Evolutionary conservation across 2,888 invertebrate species (phyloP).

Genomic region (Odontocerum albicorne): DNA sequence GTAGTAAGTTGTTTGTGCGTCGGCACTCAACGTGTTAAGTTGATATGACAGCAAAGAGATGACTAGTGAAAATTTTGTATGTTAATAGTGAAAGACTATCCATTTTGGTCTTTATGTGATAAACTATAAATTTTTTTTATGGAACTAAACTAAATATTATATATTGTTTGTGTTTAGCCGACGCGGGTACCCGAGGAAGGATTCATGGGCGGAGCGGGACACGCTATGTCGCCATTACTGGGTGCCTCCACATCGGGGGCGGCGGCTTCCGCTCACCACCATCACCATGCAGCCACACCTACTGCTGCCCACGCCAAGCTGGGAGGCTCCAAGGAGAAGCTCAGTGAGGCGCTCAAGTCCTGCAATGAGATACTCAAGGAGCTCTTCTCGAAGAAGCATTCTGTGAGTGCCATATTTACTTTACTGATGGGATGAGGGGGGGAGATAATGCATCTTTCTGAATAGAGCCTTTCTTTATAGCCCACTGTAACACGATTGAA

Average conservation of each 20-base stretch:
- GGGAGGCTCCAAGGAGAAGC: conserved; percentile 68
- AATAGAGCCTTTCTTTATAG: no score
- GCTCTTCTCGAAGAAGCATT: conserved; percentile 90
- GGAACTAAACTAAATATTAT: background rate
- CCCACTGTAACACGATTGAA: no score
- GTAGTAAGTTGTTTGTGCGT: no score
- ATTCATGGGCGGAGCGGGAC: conserved; percentile 40
- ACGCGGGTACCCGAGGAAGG: conserved; percentile 50
- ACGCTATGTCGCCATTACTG: conserved; percentile 19
- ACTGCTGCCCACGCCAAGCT: background rate
- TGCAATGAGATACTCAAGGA: conserved; percentile 93
- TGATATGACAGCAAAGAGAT: no score
- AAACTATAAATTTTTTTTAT: no score
- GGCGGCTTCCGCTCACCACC: conserved; percentile 53
- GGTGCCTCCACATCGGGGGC: conserved; percentile 24
- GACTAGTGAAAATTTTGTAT: no score
- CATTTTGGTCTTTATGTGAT: no score
- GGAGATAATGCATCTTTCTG: no score
- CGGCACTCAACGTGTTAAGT: no score
- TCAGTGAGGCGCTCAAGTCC: conserved; percentile 84
- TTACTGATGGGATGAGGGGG: no score
- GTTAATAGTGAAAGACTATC: no score
- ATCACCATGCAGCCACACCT: conserved; percentile 44
- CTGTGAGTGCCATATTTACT: conserved; percentile 61
- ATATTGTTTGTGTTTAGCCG: conserved; percentile 41